Percentiles rank a stretch among this genome's conserved stretches.
These are phyloP conservation scores for Vesta saturnalis DNA, from an alignment of 2,888 invertebrate species.

Conservation along the genomic window DNA sequence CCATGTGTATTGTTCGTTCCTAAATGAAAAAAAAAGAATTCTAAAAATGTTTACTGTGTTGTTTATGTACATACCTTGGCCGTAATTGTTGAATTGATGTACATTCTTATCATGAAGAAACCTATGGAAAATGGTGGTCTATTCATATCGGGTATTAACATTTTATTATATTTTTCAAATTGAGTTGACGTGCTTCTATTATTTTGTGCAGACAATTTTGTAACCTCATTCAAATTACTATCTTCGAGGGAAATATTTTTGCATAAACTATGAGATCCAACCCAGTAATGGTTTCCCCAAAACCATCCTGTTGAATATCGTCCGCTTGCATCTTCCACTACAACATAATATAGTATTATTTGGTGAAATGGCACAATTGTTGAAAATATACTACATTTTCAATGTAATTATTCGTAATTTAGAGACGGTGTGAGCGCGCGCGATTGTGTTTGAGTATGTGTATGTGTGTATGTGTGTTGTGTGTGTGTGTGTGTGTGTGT, in stretches of 20 bases:
- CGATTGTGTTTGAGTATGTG: no score
- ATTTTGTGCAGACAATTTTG: no score
- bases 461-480: no score
- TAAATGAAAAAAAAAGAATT: slow-evolving; percentile 58
- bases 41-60: background rate
- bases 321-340: slow-evolving; percentile 79
- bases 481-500: no score
- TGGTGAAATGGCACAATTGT: no score
- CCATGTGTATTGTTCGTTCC: slow-evolving; percentile 78
- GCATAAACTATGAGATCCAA: slow-evolving; percentile 78
- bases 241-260: slow-evolving; percentile 69
- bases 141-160: slow-evolving; percentile 49
- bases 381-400: no score
- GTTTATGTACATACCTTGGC: slow-evolving; percentile 62
- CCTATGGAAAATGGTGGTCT: slow-evolving; percentile 70
- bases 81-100: slow-evolving; percentile 67
- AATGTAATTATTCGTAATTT: no score
- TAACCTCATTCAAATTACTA: no score
- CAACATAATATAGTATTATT: no score
- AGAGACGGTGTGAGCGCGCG: no score
- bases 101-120: slow-evolving; percentile 72
- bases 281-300: slow-evolving; percentile 86
- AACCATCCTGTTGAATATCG: slow-evolving; percentile 82
- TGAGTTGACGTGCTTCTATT: slow-evolving; percentile 50
- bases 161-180: slow-evolving; percentile 51